phyloP scores from a whole-genome alignment of 2,888 invertebrate genomes.

The Agrotis clavis region DNA sequence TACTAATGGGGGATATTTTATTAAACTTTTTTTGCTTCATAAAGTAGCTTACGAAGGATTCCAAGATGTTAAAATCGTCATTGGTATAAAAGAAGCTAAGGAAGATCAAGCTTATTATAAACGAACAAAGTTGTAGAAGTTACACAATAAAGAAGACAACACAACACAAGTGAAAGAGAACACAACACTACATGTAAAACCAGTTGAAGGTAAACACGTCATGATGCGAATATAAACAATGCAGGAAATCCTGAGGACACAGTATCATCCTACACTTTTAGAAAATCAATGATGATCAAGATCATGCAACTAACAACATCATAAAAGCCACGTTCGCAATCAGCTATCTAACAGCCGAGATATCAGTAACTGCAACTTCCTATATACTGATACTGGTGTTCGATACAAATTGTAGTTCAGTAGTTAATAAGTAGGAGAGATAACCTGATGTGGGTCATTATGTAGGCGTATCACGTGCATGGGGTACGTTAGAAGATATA shows the following conservation, averaged over 20 bases:
- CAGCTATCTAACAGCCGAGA: constrained; percentile 11
- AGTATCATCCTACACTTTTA: not conserved
- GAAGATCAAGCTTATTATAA: not conserved
- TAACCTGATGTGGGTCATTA: constrained; percentile 22
- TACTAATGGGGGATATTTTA: constrained; percentile 1
- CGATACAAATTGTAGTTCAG: constrained; percentile 36
- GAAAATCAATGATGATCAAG: not conserved
- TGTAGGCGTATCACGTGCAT: constrained; percentile 13
- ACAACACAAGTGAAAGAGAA: not conserved
- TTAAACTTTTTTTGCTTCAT: not conserved
- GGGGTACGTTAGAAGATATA: not conserved
- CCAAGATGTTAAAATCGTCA: not conserved
- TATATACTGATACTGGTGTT: not conserved
- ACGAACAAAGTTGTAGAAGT: not conserved
- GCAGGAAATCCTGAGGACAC: not conserved
- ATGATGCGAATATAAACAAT: not conserved
- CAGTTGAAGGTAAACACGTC: not conserved
- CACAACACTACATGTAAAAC: not conserved
- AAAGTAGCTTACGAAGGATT: not conserved
- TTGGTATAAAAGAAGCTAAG: not conserved
- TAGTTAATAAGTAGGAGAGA: constrained; percentile 31
- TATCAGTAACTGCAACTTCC: constrained; percentile 41
- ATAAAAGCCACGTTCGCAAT: constrained; percentile 1
- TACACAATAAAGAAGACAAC: too few species aligned
- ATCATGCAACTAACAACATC: not conserved